Conservation (phyloP, 2,797 vertebrate genomes). For the Manis pentadactyla region DNA sequence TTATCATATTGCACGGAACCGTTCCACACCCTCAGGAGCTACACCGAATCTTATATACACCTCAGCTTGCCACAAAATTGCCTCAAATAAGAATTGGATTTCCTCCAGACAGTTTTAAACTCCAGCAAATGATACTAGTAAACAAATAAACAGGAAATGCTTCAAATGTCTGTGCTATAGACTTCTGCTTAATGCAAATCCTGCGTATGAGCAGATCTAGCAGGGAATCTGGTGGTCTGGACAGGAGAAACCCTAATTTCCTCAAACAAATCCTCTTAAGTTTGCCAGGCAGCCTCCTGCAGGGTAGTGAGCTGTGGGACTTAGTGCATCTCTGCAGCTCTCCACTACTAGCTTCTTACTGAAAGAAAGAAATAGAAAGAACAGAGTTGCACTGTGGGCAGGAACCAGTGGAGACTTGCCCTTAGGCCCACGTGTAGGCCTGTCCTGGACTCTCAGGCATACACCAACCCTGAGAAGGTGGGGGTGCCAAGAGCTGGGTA, state of each 20-base stretch:
- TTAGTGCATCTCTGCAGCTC: not conserved
- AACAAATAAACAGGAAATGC: not conserved
- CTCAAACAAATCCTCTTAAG: not conserved
- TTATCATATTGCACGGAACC: not conserved
- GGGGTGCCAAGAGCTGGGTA: not conserved
- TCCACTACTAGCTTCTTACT: not conserved
- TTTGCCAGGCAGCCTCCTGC: rapidly evolving
- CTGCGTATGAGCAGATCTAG: rapidly evolving
- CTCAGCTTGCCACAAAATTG: not conserved
- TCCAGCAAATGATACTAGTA: not conserved
- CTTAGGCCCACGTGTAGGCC: no score
- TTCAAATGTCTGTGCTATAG: not conserved
- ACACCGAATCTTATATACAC: not conserved
- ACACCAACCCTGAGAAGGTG: not conserved
- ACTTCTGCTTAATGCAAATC: not conserved
- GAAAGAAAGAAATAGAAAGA: not conserved
- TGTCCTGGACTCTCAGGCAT: no score
- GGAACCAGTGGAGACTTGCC: not conserved
- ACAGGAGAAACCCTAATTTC: not conserved
- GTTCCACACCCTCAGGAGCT: not conserved
- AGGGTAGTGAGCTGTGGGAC: not conserved
- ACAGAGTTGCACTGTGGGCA: not conserved
- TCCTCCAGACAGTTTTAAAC: not conserved
- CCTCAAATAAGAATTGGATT: not conserved
- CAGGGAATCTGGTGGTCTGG: rapidly evolving